Percentiles rank a stretch among this genome's conserved stretches.
These are phyloP conservation scores for Cepphus grylle DNA, from an alignment of 2,113 vertebrate species.

Conservation along the genomic window DNA sequence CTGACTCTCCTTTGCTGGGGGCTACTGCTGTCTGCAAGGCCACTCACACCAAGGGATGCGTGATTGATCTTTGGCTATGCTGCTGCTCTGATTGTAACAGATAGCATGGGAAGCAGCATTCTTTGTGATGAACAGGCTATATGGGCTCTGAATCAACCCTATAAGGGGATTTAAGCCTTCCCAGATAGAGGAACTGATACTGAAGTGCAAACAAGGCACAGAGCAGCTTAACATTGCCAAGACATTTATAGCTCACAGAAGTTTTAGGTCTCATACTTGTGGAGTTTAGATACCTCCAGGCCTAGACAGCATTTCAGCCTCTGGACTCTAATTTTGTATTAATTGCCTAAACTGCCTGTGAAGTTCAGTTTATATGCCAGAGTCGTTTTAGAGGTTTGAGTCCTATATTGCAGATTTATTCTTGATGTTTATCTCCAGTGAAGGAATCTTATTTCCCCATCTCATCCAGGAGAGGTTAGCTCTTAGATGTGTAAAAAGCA, in stretches of 20 bases:
- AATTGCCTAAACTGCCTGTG: not conserved
- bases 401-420: not conserved
- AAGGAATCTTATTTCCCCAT: not conserved
- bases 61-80: not conserved
- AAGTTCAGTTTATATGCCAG: not conserved
- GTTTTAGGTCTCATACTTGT: not conserved
- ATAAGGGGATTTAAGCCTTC: not conserved
- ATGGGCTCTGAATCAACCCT: not conserved
- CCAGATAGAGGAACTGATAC: not conserved
- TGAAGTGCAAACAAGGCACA: not conserved
- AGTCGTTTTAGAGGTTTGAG: not conserved
- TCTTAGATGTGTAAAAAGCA: not conserved
- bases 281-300: not conserved
- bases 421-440: not conserved
- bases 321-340: not conserved
- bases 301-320: not conserved
- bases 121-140: not conserved
- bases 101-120: not conserved
- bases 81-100: not conserved
- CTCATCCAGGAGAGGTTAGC: not conserved
- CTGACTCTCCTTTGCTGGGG: not conserved
- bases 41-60: not conserved
- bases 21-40: not conserved
- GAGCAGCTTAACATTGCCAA: not conserved
- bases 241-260: not conserved